phyloP scores from a whole-genome alignment of 2,113 vertebrate species.

The Petaurus breviceps region DNA sequence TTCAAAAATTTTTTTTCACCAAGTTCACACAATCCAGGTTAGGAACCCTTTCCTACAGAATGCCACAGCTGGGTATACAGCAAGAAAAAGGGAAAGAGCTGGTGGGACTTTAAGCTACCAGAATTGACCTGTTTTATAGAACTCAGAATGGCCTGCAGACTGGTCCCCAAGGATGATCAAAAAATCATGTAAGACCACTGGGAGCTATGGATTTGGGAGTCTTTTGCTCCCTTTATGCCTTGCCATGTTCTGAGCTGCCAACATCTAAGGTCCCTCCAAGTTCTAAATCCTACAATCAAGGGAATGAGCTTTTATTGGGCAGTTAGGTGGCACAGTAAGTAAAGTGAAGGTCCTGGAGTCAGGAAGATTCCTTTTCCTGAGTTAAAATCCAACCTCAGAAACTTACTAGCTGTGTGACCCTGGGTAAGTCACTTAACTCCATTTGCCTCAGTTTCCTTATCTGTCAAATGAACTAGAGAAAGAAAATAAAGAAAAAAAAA shows the following conservation, averaged over 20 bases:
- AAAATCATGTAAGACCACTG: not conserved
- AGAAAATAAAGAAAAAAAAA: not conserved
- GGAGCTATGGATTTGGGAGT: not conserved
- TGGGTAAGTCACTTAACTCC: not conserved
- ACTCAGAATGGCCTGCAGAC: not conserved
- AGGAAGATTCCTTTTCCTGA: not conserved
- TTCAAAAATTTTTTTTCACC: not conserved
- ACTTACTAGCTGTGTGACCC: not conserved
- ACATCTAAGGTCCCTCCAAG: not conserved
- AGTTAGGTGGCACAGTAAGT: not conserved
- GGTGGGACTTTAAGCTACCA: not conserved
- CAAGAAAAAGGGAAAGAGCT: not conserved
- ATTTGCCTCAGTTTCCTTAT: not conserved
- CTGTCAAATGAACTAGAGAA: not conserved
- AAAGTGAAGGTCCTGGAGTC: not conserved
- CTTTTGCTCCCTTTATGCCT: not conserved
- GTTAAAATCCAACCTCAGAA: not conserved
- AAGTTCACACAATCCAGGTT: not conserved
- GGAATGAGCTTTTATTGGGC: not conserved
- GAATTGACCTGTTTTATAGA: not conserved
- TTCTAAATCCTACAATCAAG: not conserved
- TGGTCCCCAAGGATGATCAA: not conserved
- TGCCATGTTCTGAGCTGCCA: not conserved
- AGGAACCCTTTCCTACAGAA: not conserved
- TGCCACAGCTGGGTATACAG: not conserved